A percentile compares a stretch with the other conserved stretches of the same genome.
phyloP scores from a whole-genome alignment of 2,888 invertebrate genomes.

The Pristionchus japonicus region DNA sequence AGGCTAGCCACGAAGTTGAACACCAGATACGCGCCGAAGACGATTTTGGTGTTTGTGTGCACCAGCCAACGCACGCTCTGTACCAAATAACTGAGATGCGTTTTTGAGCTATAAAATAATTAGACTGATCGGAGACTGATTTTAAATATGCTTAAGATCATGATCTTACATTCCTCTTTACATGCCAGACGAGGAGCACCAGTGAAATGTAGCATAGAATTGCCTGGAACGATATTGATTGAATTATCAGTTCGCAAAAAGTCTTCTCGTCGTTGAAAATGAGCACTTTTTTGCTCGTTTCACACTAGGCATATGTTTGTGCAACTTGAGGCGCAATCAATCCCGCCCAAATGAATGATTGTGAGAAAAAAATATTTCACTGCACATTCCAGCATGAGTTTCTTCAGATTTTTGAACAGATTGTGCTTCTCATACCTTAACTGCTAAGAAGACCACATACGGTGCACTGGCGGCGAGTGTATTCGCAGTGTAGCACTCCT shows the following conservation, averaged over 20 bases:
- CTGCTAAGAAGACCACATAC: not conserved
- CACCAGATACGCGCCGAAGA: constrained; percentile 1
- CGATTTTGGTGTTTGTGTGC: constrained; percentile 32
- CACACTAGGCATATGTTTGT: no score
- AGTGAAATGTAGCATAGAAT: not conserved
- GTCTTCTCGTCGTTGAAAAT: no score
- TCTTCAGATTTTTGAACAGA: not conserved
- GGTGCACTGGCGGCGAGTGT: not conserved
- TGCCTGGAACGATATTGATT: not conserved
- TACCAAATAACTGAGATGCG: not conserved
- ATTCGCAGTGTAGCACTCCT: not conserved
- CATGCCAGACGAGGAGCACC: not conserved
- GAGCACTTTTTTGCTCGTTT: no score
- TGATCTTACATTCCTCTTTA: not conserved
- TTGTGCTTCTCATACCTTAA: not conserved
- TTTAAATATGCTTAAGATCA: not conserved
- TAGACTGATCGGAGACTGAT: not conserved
- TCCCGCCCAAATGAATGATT: no score
- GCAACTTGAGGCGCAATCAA: no score
- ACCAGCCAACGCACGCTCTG: constrained; percentile 31
- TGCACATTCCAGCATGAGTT: no score
- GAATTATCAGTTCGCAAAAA: no score
- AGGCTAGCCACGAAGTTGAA: not conserved
- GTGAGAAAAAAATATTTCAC: no score
- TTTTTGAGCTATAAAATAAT: no score